Evolutionary conservation across 2,888 invertebrate genomes (phyloP), one percentile per base, ranked within the genome.

Genomic region (Bugulina stolonifera): DNA sequence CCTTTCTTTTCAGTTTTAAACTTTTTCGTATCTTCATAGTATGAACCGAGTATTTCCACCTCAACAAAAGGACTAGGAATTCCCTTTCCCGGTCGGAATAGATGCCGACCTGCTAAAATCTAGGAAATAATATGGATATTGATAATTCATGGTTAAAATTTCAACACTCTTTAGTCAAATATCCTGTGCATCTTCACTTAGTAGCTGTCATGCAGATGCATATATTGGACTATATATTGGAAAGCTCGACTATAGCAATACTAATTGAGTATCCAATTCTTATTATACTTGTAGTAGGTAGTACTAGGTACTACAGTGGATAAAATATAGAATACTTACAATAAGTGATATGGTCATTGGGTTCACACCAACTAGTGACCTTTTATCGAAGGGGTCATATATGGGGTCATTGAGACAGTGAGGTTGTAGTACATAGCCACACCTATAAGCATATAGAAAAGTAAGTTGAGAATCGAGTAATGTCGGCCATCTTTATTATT

Each of bases 391-490:
- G 0, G 94, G 94, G 83, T 91, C 92, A 81, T 81, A 87, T 29
- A 80, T 77, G 32, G 92, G 91, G 1, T 88, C 86, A 72, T 90
- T 89, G 93, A 97, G 93, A 77, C 92, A 93, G 1, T 91, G 90
- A 0, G 98, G 97, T 81, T 93, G 92, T 72, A 98, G 85, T 0
- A 99, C 87, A 82, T 92, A 99, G 0, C 99, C 99, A 83, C 94
- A 95, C 43, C 89, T 74, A 75, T 22, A 76, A 75, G n/a, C n/a
- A n/a, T 74, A 72, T 32, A 70, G 69, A 72, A 52, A 54, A n/a
- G n/a, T n/a, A n/a, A n/a, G n/a, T n/a, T n/a, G n/a, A n/a, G n/a
- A n/a, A n/a, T n/a, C n/a, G n/a, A n/a, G n/a, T n/a, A n/a, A n/a
- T n/a, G n/a, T n/a, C n/a, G n/a, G n/a, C n/a, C n/a, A n/a, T n/a